phyloP scores from a whole-genome alignment of 1,140 invertebrate species.

The Drosophila carrolli region DNA sequence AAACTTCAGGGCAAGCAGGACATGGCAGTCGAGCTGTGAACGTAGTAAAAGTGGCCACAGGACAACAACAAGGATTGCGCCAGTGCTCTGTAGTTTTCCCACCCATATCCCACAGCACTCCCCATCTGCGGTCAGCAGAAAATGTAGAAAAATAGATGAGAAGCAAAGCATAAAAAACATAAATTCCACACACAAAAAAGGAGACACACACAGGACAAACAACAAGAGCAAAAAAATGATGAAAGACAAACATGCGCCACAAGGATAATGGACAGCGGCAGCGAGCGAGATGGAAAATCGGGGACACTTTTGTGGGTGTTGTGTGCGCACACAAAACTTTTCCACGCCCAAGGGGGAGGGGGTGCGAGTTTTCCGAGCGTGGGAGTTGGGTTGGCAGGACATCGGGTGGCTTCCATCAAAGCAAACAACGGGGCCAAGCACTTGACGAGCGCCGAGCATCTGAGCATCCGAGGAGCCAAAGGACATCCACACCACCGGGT shows the following conservation, averaged over 20 bases:
- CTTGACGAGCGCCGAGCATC: conserved; percentile 49
- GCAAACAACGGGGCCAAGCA: conserved; percentile 59
- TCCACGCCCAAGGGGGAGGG: not conserved
- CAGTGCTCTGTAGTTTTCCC: conserved; percentile 30
- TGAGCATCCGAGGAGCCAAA: conserved; percentile 15
- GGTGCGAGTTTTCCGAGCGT: not conserved
- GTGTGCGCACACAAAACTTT: conserved; percentile 53
- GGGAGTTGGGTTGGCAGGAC: conserved; percentile 6
- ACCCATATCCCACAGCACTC: not conserved
- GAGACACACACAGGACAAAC: conserved; percentile 28
- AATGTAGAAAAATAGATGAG: conserved; percentile 73
- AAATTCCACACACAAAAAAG: conserved; percentile 61
- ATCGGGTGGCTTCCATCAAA: conserved; percentile 57
- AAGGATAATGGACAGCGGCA: conserved; percentile 66
- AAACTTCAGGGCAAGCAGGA: conserved; percentile 43
- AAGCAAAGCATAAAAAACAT: conserved; percentile 79
- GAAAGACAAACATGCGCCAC: conserved; percentile 84
- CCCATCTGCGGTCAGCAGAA: conserved; percentile 70
- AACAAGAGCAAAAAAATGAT: conserved; percentile 66
- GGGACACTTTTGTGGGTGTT: conserved; percentile 51
- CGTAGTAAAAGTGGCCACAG: conserved; percentile 55
- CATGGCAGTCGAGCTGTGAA: conserved; percentile 47
- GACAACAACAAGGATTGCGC: conserved; percentile 45
- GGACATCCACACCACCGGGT: conserved; percentile 5
- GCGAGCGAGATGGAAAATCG: conserved; percentile 17